A percentile compares a stretch with the other conserved stretches of the same genome.
phyloP scores from a whole-genome alignment of 2,113 vertebrate species.

The Hippocampus comes region DNA sequence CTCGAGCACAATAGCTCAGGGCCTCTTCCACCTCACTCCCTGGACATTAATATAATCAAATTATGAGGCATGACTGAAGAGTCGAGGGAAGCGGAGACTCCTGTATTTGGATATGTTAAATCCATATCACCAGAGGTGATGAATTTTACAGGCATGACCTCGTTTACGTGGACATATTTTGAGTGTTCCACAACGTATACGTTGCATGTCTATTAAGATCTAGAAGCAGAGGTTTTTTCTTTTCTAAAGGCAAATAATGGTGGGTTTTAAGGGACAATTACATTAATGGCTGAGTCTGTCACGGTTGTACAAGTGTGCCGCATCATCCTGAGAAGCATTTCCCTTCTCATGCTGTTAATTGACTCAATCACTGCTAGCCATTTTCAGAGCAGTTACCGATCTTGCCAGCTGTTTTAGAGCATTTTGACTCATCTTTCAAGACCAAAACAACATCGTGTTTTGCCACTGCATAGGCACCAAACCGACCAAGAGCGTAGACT shows the following conservation, averaged over 20 bases:
- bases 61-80: slow-evolving; percentile 18
- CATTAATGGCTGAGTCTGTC: neutral
- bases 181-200: neutral
- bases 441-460: neutral
- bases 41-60: slow-evolving; percentile 20
- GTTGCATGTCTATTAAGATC: neutral
- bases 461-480: neutral
- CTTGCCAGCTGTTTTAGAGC: no score
- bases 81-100: slow-evolving; percentile 4
- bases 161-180: neutral
- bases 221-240: neutral
- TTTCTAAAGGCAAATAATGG: neutral
- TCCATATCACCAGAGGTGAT: slow-evolving; percentile 1
- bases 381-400: neutral
- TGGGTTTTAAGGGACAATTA: neutral
- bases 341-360: neutral
- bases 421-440: neutral
- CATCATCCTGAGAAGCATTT: neutral
- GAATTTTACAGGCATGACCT: slow-evolving; percentile 11
- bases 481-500: no score
- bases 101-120: slow-evolving; percentile 18
- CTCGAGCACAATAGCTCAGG: slow-evolving; percentile 3
- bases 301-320: neutral
- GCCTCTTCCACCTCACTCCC: slow-evolving; percentile 5
- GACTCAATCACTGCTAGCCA: neutral